phyloP scores from a whole-genome alignment of 2,113 vertebrate species.

The Onychostruthus taczanowskii region DNA sequence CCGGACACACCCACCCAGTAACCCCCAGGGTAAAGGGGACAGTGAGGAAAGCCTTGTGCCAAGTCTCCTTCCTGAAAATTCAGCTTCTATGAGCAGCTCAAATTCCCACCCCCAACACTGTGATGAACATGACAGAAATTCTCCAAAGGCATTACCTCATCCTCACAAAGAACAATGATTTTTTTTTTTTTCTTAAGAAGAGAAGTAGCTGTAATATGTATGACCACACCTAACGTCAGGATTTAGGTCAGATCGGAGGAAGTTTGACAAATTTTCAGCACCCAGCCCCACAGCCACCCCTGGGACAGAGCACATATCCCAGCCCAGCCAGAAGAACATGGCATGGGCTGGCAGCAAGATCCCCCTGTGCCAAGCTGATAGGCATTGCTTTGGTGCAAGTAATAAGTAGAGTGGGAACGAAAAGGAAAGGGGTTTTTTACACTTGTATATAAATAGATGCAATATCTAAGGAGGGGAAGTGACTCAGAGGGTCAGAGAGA shows the following conservation, averaged over 20 bases:
- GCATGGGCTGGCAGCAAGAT: neutral
- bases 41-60: neutral
- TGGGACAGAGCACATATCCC: neutral
- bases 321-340: neutral
- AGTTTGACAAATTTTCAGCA: neutral
- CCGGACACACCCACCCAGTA: neutral
- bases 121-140: neutral
- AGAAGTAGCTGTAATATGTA: neutral
- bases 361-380: neutral
- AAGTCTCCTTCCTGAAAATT: neutral
- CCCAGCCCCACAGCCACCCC: accelerated
- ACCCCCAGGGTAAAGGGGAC: neutral
- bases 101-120: neutral
- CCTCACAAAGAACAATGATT: neutral
- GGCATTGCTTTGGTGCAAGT: neutral
- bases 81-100: neutral
- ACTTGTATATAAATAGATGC: constrained; percentile 31
- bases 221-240: neutral
- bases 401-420: neutral
- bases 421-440: constrained; percentile 11
- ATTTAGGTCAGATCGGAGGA: neutral
- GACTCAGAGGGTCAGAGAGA: constrained; percentile 44
- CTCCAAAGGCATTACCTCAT: constrained; percentile 16
- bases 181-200: neutral
- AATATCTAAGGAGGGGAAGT: constrained; percentile 55